Conservation (phyloP, 2,113 vertebrate species). For the Vicugna pacos region DNA sequence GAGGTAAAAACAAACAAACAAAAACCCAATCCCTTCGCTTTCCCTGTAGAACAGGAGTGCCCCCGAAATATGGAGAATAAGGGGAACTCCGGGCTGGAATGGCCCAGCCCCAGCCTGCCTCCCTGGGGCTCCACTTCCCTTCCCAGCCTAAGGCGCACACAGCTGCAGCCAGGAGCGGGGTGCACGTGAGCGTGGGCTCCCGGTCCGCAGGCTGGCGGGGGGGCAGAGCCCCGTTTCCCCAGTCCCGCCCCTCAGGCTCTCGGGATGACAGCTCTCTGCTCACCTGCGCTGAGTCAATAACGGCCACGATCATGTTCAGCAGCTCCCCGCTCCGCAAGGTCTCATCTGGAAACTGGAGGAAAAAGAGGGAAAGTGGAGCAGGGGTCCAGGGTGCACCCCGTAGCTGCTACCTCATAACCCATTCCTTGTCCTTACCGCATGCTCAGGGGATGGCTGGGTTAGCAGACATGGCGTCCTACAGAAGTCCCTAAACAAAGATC, state of each 20-base stretch:
- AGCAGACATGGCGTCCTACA: neutral
- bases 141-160: too few relatives aligned
- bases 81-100: neutral
- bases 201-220: neutral
- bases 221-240: accelerated
- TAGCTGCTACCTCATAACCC: neutral
- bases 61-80: neutral
- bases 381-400: accelerated
- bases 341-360: slow-evolving; percentile 95
- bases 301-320: slow-evolving; percentile 98
- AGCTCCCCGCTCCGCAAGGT: slow-evolving; percentile 96
- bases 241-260: neutral
- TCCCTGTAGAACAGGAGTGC: neutral
- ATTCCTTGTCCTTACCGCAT: neutral
- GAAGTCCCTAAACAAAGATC: neutral
- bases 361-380: neutral
- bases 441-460: neutral
- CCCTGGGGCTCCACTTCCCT: neutral
- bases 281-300: slow-evolving; percentile 95
- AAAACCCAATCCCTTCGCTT: neutral
- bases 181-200: accelerated
- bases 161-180: neutral
- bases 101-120: neutral
- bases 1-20: neutral
- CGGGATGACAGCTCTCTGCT: accelerated